Conservation (phyloP, 2,797 vertebrate species). For the Pampus argenteus region DNA sequence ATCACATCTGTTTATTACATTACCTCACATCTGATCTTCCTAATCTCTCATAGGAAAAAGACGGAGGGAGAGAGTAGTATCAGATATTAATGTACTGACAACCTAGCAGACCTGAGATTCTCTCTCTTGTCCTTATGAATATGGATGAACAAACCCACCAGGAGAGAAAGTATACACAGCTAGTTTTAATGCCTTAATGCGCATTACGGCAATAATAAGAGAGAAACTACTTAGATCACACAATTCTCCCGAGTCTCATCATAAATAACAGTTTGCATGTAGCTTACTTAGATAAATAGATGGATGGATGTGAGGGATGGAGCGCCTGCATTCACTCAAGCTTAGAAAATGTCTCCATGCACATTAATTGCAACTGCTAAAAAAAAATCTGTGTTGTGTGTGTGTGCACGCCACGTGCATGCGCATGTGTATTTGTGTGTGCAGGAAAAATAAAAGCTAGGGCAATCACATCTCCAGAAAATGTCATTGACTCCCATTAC, state of each 20-base stretch:
- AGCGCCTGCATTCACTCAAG: conserved; percentile 66
- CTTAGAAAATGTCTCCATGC: conserved; percentile 44
- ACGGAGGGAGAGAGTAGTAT: conserved; percentile 41
- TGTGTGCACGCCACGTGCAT: neutral
- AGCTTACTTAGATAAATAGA: conserved; percentile 79
- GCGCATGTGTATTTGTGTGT: conserved; percentile 33
- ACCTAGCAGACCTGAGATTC: conserved; percentile 52
- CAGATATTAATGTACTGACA: conserved; percentile 77
- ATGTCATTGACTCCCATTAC: conserved; percentile 78
- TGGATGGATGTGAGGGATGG: conserved; percentile 61
- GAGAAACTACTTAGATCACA: conserved; percentile 73
- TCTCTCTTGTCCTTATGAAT: conserved; percentile 74
- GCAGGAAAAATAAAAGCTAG: conserved; percentile 51
- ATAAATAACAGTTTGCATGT: conserved; percentile 82
- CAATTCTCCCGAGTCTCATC: conserved; percentile 77
- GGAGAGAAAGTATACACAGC: conserved; percentile 72
- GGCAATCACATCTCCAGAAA: conserved; percentile 63
- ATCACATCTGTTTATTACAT: conserved; percentile 72
- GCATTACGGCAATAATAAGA: conserved; percentile 78
- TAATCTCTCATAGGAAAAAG: conserved; percentile 64
- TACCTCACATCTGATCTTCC: conserved; percentile 64
- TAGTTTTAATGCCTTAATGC: conserved; percentile 76
- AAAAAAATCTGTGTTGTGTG: conserved; percentile 36
- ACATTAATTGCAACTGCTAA: conserved; percentile 39
- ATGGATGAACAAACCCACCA: conserved; percentile 75